Conservation (phyloP, 2,888 invertebrate genomes). For the Drosophila suboccidentalis region DNA sequence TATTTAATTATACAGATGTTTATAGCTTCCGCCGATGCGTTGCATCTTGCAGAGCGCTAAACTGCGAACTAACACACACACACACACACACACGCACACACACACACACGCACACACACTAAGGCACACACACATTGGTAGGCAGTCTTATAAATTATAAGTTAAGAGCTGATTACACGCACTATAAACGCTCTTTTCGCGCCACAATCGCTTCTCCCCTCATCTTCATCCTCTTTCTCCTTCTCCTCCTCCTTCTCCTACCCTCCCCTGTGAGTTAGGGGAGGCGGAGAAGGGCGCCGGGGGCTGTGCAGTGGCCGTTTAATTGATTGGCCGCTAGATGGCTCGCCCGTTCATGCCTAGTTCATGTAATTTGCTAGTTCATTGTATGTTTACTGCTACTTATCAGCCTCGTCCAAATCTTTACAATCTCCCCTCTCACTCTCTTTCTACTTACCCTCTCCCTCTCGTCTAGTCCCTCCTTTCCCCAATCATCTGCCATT, state of each 20-base stretch:
- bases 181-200: constrained; percentile 77
- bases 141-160: constrained; percentile 71
- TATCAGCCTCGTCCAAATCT: constrained; percentile 41
- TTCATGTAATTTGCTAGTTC: constrained; percentile 58
- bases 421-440: not conserved
- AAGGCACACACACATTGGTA: constrained; percentile 17
- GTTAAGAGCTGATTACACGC: constrained; percentile 82
- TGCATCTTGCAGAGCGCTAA: constrained; percentile 61
- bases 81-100: constrained; percentile 16
- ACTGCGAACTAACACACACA: constrained; percentile 69
- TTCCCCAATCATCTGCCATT: not conserved
- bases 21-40: constrained; percentile 81
- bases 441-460: not conserved
- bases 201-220: constrained; percentile 32
- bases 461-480: not conserved
- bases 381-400: constrained; percentile 64
- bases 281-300: not conserved
- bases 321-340: constrained; percentile 69
- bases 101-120: not conserved
- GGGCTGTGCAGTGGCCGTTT: constrained; percentile 42
- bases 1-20: constrained; percentile 81
- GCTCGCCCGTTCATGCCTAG: constrained; percentile 48
- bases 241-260: not conserved
- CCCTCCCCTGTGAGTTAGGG: not conserved
- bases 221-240: not conserved